Conservation (phyloP, 2,888 invertebrate genomes). For the Globia sparganii region DNA sequence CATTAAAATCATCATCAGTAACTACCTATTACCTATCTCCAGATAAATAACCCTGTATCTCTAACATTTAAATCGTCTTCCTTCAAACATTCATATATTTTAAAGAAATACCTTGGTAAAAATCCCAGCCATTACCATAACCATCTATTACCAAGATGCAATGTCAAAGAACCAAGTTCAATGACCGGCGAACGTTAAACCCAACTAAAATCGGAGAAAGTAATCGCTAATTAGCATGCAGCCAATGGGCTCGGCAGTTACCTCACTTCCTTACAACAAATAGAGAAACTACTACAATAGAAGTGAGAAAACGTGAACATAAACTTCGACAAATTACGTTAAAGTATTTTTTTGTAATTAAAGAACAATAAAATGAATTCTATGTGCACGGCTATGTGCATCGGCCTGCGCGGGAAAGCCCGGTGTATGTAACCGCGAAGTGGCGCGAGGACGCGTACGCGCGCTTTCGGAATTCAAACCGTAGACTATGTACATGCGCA, state of each 20-base stretch:
- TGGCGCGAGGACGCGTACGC: constrained; percentile 80
- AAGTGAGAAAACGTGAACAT: constrained; percentile 16
- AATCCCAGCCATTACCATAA: neutral
- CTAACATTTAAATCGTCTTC: neutral
- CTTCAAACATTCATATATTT: neutral
- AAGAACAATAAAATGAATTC: constrained; percentile 56
- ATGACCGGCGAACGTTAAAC: constrained; percentile 56
- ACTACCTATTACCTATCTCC: neutral
- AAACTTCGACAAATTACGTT: constrained; percentile 21
- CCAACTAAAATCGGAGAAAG: constrained; percentile 76
- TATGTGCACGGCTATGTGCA: constrained; percentile 62
- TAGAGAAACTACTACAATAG: constrained; percentile 45
- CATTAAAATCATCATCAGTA: neutral
- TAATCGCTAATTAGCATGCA: constrained; percentile 78
- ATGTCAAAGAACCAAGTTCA: constrained; percentile 60
- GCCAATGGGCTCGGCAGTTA: constrained; percentile 71
- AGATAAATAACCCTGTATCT: neutral
- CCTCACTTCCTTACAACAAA: constrained; percentile 72
- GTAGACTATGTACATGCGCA: constrained; percentile 58
- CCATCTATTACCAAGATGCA: constrained; percentile 13
- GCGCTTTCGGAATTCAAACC: constrained; percentile 69
- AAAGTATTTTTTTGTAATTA: constrained; percentile 34
- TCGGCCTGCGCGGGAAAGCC: constrained; percentile 72
- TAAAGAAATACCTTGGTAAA: neutral
- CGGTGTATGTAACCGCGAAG: constrained; percentile 72